Base-by-base conservation (phyloP, 2,888 invertebrate species). In the Calliopum simillimum region DNA sequence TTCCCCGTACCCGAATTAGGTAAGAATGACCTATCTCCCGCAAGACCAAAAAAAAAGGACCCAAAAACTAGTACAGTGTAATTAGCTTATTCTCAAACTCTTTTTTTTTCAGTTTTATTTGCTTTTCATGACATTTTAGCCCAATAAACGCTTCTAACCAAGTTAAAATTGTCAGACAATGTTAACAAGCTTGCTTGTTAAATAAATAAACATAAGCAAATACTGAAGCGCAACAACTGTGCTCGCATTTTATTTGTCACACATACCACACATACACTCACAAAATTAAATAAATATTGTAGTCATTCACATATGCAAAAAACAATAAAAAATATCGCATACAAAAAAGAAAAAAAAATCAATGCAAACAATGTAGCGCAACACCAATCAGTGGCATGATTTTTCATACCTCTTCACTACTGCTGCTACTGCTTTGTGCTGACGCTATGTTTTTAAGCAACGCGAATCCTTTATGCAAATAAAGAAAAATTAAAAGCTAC, bases 381-480 rank as follows among this genome's bases (percentile, higher is more conserved):
- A 8, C 23, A 63, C 63, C 49, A 68, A 68, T 61, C 61, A 53
- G 44, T 47, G 25, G 51, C 53, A 61, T 53, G 49, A 63, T 51
- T 51, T n/a, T 43, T 56, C n/a, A 55, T 14, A 14, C 47, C 14
- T 11, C 13, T 1, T 46, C 2, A 25, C 56, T 66, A 21, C 14
- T 55, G 53, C n/a, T 49, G 43, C 41, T 51, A 14, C 44, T 6
- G 53, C 47, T 49, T 11, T 49, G 44, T 68, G 19, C 23, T 55
- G 53, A 12, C 14, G 49, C n/a, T 64, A 47, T 23, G 33, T 16
- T 69, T 64, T 56, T 66, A 53, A 66, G 44, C 1, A 33, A 33
- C 65, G 41, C 47, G 8, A 66, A 70, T 70, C 70, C 65, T 70
- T 70, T 70, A 59, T 51, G 70, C n/a, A 66, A 70, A 70, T 51